phyloP scores from a whole-genome alignment of 2,113 vertebrate species.

The Leiothrix lutea region DNA sequence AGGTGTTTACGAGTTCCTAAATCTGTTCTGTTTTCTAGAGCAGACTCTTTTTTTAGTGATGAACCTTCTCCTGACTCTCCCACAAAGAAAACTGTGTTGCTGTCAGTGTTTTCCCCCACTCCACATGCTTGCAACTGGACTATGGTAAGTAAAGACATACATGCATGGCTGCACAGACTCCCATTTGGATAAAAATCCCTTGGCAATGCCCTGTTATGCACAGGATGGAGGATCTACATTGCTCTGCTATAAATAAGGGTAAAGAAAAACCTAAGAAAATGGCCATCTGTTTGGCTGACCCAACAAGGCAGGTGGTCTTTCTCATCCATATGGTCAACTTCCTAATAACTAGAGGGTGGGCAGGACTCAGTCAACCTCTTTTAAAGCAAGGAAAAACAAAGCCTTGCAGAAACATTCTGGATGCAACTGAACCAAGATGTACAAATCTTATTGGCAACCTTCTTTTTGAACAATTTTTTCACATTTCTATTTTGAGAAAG shows the following conservation, averaged over 20 bases:
- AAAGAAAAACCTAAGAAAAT: not conserved
- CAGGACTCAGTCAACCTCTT: not conserved
- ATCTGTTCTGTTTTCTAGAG: not conserved
- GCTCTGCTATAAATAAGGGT: not conserved
- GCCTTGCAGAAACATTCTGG: not conserved
- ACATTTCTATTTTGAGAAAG: not conserved
- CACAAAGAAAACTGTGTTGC: not conserved
- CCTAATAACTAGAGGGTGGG: not conserved
- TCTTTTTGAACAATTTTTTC: not conserved
- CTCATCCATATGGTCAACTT: not conserved
- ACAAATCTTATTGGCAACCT: not conserved
- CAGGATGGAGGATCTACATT: not conserved
- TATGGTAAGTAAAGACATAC: not conserved
- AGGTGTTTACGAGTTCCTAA: not conserved
- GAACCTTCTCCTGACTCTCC: not conserved
- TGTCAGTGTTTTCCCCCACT: not conserved
- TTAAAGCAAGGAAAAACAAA: not conserved
- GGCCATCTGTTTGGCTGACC: constrained; percentile 22
- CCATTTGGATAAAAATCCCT: not conserved
- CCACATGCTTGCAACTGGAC: not conserved
- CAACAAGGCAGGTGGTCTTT: not conserved
- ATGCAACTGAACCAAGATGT: not conserved
- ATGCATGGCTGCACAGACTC: not conserved
- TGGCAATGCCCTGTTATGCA: not conserved
- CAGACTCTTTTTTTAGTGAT: not conserved